Evolutionary conservation across 2,113 vertebrate genomes (phyloP).

Genomic region (Tonatia bakeri): DNA sequence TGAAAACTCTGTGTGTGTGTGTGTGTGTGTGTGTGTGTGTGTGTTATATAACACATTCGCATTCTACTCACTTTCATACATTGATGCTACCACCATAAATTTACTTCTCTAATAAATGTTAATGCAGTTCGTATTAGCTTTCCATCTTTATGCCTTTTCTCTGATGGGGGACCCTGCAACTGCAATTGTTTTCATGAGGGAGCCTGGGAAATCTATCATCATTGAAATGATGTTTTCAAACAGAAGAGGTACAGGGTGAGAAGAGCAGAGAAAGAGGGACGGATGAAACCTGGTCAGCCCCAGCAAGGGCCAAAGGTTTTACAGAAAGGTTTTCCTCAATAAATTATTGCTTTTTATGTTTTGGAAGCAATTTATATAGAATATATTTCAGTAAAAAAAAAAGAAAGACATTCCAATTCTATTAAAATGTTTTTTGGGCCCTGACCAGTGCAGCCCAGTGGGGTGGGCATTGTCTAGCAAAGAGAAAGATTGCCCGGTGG

Average conservation of each 20-base stretch:
- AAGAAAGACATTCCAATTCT: background rate
- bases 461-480: too few species aligned
- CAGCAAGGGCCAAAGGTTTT: background rate
- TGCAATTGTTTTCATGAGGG: background rate
- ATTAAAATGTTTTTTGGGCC: background rate
- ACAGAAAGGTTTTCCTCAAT: background rate
- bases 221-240: background rate
- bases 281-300: too few species aligned
- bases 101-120: conserved; percentile 9
- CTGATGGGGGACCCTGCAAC: background rate
- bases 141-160: background rate
- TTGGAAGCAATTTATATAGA: background rate
- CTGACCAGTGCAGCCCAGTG: too few species aligned
- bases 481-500: too few species aligned
- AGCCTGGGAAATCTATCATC: background rate
- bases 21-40: too few species aligned
- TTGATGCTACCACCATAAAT: background rate
- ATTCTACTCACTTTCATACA: background rate
- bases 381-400: background rate
- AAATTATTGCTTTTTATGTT: background rate
- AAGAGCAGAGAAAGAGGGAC: background rate
- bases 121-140: background rate
- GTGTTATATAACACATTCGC: background rate
- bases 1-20: background rate
- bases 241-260: background rate